Base-by-base conservation (phyloP, 1,140 invertebrate genomes). In the Marisa cornuarietis region DNA sequence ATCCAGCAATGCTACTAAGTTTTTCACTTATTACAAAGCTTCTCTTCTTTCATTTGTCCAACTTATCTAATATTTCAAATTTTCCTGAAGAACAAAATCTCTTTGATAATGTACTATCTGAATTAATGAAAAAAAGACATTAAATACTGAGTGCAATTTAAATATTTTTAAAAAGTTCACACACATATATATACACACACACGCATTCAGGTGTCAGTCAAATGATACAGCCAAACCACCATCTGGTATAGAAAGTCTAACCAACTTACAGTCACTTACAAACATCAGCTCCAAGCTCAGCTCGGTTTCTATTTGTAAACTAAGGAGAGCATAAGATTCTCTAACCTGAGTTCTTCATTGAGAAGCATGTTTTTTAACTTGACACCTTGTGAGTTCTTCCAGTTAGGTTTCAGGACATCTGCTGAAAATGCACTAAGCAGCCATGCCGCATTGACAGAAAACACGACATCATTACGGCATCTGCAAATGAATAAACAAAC, bases 371-470 rank as follows among this genome's bases (percentile, higher is more conserved):
- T 95, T 88, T 95, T 95, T 82, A 98, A 91, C 92, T 96, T 96
- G 79, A 95, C 94, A 82, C 96, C 96, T 88, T 95, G 95, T 65
- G 96, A 96, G 90, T 95, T 95, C 91, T 95, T 96, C 90, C 94
- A 94, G 76, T 94, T 94, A 78, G 94, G 93, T 80, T 94, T 91
- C 79, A 90, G 74, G 18, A 94, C 93, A 89, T 97, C 96, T 26
- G 95, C 94, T 85, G 95, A 95, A 88, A 98, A 99, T 10, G 98
- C 97, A 83, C 98, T 96, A 82, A 99, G 92, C 22, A 99, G 92
- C 98, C 98, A 99, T 83, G 96, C 95, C 91, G 97, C 95, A 90
- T 97, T 96, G 74, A 99, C 93, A 49, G 97, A 97, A 91, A 99
- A 99, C 92, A 99, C 96, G 76, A 96, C 96, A 84, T 96, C 97